Evolutionary conservation across 2,113 vertebrate genomes (phyloP).

Genomic region (Brienomyrus longianalis): DNA sequence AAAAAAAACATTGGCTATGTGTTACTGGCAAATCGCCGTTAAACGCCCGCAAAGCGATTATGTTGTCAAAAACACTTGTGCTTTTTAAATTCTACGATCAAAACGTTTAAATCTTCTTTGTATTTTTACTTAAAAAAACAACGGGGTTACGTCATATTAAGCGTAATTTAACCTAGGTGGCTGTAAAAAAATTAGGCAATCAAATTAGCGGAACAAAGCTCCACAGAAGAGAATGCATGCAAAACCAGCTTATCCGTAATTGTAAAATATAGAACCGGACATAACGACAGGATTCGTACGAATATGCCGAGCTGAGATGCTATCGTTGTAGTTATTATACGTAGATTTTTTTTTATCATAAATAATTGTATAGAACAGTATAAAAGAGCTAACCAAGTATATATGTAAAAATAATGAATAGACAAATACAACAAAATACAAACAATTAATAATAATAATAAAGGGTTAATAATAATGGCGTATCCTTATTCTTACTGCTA

Average conservation of each 20-base stretch:
- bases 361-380: background rate
- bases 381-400: background rate
- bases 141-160: background rate
- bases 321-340: background rate
- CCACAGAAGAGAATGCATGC: background rate
- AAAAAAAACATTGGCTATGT: background rate
- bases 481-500: background rate
- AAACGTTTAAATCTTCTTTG: background rate
- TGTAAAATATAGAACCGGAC: background rate
- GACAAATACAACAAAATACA: background rate
- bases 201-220: background rate
- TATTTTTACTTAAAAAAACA: background rate
- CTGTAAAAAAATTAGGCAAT: background rate
- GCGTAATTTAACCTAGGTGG: background rate
- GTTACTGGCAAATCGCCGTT: background rate
- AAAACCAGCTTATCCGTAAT: background rate
- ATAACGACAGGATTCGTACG: background rate
- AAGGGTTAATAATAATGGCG: background rate
- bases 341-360: background rate
- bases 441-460: background rate
- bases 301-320: background rate
- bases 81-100: background rate
- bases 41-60: background rate
- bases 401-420: background rate
- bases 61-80: background rate